Evolutionary conservation across 2,888 invertebrate species (phyloP).

Genomic region (Caenorhabditis drosophilae): DNA sequence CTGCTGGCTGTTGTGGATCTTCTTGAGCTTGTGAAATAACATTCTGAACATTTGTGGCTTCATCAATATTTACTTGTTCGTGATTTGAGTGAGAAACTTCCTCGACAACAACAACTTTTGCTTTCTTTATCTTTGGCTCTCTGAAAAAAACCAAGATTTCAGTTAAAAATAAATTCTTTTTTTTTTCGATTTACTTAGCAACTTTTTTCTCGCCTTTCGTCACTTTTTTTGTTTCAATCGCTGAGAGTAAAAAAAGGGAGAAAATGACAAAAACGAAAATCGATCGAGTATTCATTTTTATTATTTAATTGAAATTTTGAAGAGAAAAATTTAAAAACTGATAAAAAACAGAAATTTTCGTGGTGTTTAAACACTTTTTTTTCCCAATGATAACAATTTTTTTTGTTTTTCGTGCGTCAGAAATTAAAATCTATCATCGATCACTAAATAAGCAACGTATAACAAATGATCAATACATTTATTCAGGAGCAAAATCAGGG

Average conservation of each 20-base stretch:
- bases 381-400: too few species aligned
- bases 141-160: background rate
- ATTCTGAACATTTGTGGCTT: conserved; percentile 1
- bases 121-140: background rate
- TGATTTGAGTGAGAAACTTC: conserved; percentile 5
- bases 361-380: too few species aligned
- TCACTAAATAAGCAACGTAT: too few species aligned
- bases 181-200: conserved; percentile 19
- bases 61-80: background rate
- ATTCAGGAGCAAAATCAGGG: too few species aligned
- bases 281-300: conserved; percentile 37
- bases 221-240: conserved; percentile 48
- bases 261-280: conserved; percentile 37
- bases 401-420: too few species aligned
- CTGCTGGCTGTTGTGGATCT: conserved; percentile 3
- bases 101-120: conserved; percentile 18
- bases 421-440: too few species aligned
- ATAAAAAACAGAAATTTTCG: too few species aligned
- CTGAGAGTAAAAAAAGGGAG: conserved; percentile 42
- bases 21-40: conserved; percentile 11
- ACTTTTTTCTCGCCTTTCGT: conserved; percentile 41
- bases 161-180: background rate
- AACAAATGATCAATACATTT: too few species aligned
- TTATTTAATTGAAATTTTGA: too few species aligned
- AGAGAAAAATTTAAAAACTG: too few species aligned